Conservation (phyloP, 2,113 vertebrate species). For the Gymnorhina tibicen region DNA sequence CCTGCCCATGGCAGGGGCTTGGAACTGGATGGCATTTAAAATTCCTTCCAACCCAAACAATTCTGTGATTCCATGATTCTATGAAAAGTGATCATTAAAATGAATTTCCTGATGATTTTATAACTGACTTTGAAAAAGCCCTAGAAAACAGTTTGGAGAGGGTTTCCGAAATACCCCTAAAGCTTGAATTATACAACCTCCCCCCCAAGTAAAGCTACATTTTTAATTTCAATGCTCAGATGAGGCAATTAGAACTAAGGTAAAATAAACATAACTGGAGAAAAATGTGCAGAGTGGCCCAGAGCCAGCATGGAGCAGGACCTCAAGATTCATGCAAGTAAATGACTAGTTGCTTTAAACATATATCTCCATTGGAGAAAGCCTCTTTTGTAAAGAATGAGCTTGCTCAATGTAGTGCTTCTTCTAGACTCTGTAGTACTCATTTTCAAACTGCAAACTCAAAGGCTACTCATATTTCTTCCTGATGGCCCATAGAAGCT, state of each 20-base stretch:
- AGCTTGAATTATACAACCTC: fast-evolving
- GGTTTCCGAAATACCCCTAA: not conserved
- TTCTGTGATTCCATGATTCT: fast-evolving
- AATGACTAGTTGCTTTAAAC: not conserved
- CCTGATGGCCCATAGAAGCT: not conserved
- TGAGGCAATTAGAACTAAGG: not conserved
- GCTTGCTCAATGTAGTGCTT: not conserved
- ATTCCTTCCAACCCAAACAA: not conserved
- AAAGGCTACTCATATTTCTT: not conserved
- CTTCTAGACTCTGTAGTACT: not conserved
- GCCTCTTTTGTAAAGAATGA: not conserved
- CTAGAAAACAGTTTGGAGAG: not conserved
- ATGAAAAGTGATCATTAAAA: not conserved
- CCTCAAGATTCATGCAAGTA: not conserved
- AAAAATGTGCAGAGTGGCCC: not conserved
- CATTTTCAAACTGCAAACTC: not conserved
- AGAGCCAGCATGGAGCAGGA: not conserved
- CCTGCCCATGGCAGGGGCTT: not conserved
- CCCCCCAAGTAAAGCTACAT: fast-evolving
- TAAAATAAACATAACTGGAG: not conserved
- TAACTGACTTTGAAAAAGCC: not conserved
- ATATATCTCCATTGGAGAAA: not conserved
- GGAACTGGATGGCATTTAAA: not conserved
- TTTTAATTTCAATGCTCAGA: not conserved
- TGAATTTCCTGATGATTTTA: not conserved